phyloP scores from a whole-genome alignment of 2,888 invertebrate species.

The Polydrusus pterygomalis region DNA sequence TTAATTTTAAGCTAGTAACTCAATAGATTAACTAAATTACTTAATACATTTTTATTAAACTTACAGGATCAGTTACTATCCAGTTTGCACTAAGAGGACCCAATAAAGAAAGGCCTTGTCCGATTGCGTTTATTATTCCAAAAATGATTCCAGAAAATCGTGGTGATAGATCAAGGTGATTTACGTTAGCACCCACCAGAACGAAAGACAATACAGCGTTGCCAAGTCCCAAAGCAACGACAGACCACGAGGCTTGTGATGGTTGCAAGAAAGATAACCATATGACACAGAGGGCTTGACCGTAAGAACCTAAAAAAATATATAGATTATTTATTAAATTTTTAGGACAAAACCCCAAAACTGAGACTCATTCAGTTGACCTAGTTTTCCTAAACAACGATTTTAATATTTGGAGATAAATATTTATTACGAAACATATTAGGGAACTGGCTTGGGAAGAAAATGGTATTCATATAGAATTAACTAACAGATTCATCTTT shows the following conservation, averaged over 20 bases:
- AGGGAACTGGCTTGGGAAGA: too few relatives aligned
- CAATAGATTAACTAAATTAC: too few relatives aligned
- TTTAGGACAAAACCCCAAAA: too few relatives aligned
- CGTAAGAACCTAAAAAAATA: constrained; percentile 36
- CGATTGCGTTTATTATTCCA: constrained; percentile 86
- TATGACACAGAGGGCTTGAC: constrained; percentile 38
- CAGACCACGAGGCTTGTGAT: constrained; percentile 23
- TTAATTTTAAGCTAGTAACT: too few relatives aligned
- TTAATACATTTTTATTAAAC: too few relatives aligned
- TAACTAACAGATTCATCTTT: neutral
- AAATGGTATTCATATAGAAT: too few relatives aligned
- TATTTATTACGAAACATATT: too few relatives aligned
- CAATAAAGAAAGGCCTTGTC: constrained; percentile 84
- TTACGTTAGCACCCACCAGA: constrained; percentile 73
- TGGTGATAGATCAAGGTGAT: constrained; percentile 89
- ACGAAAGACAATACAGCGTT: constrained; percentile 20
- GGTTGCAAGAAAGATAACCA: constrained; percentile 36
- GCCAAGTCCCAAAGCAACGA: constrained; percentile 26
- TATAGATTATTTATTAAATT: neutral
- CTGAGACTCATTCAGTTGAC: too few relatives aligned
- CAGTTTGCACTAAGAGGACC: constrained; percentile 84
- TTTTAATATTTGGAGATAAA: too few relatives aligned
- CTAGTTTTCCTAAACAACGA: too few relatives aligned
- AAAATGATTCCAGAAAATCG: constrained; percentile 88
- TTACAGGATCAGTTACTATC: constrained; percentile 73